phyloP scores from a whole-genome alignment of 2,113 vertebrate species.

The Arenaria interpres region DNA sequence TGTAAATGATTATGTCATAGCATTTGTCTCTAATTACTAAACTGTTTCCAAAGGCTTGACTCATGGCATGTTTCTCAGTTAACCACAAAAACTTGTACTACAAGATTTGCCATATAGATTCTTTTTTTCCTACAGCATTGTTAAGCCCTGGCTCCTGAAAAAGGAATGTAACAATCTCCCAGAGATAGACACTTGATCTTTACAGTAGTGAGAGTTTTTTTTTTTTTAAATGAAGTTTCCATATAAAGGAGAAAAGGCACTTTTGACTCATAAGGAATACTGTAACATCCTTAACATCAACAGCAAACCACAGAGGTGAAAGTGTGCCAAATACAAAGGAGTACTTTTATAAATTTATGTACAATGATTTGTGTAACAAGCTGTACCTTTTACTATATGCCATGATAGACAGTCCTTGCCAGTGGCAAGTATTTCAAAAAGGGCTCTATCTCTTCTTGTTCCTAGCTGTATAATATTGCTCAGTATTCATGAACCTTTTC shows the following conservation, averaged over 20 bases:
- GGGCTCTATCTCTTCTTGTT: not conserved
- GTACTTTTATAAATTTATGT: not conserved
- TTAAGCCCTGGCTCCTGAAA: slow-evolving; percentile 73
- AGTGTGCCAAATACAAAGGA: not conserved
- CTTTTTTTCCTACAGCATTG: slow-evolving; percentile 55
- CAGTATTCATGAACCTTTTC: not conserved
- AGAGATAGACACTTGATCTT: slow-evolving; percentile 64
- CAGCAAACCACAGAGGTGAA: not conserved
- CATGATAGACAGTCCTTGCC: not conserved
- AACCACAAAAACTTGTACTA: slow-evolving; percentile 86
- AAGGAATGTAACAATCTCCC: slow-evolving; percentile 49
- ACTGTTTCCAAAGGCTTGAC: slow-evolving; percentile 81
- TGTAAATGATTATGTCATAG: slow-evolving; percentile 86
- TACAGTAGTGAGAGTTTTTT: slow-evolving; percentile 36
- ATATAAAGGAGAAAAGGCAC: slow-evolving; percentile 17
- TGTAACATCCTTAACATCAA: not conserved
- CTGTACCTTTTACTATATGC: not conserved
- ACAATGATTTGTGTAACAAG: not conserved
- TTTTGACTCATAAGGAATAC: slow-evolving; percentile 22
- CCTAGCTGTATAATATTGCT: not conserved
- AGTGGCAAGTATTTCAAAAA: not conserved
- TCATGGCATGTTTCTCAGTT: slow-evolving; percentile 80
- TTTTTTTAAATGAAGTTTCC: not conserved
- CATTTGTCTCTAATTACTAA: slow-evolving; percentile 87
- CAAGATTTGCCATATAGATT: slow-evolving; percentile 81